These are phyloP conservation scores for Loxodonta africana DNA, from an alignment of 2,113 vertebrate species.

Conservation along the genomic window DNA sequence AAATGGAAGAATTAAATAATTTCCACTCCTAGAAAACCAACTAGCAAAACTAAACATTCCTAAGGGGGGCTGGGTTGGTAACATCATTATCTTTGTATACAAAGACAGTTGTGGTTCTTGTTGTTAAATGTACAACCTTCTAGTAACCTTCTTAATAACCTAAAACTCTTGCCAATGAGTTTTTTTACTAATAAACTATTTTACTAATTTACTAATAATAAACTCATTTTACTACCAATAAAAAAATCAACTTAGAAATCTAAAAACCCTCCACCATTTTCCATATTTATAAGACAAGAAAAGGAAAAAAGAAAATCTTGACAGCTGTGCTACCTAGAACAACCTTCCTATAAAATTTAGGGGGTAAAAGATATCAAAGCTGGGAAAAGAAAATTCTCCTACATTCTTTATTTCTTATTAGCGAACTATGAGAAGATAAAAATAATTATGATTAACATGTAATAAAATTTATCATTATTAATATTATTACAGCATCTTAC, in stretches of 20 bases:
- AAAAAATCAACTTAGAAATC: background rate
- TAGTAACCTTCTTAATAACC: background rate
- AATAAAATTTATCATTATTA: background rate
- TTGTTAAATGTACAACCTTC: background rate
- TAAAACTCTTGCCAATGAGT: background rate
- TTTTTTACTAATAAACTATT: background rate
- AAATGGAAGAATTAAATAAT: constrained; percentile 8
- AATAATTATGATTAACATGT: background rate
- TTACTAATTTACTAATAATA: too few species aligned
- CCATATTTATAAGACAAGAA: background rate
- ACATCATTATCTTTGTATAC: background rate
- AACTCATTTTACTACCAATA: background rate
- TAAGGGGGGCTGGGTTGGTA: background rate
- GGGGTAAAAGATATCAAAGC: background rate
- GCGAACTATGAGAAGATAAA: background rate
- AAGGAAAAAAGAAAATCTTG: background rate
- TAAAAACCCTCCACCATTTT: background rate
- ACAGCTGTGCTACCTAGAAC: background rate
- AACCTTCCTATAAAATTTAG: background rate
- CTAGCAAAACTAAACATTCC: background rate
- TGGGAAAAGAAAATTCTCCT: background rate
- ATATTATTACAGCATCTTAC: background rate
- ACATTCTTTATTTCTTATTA: constrained; percentile 13
- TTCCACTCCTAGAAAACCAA: background rate
- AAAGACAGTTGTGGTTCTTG: background rate